A percentile compares a stretch with the other conserved stretches of the same genome.
These are phyloP conservation scores for Stictonetta naevosa DNA, from an alignment of 2,113 vertebrate species.

Conservation along the genomic window DNA sequence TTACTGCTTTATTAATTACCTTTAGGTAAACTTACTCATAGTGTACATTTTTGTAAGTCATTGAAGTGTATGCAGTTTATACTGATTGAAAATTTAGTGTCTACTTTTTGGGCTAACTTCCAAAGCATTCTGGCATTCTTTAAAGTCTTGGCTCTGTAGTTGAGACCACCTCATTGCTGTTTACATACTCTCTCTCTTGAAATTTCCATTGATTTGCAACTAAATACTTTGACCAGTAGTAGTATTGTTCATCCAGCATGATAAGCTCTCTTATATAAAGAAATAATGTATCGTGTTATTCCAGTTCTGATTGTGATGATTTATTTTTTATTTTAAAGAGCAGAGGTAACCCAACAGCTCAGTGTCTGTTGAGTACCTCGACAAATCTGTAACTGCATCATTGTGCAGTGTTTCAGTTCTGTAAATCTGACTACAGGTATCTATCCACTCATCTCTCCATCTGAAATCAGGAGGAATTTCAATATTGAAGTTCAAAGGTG, in stretches of 20 bases:
- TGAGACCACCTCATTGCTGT: not conserved
- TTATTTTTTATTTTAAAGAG: not conserved
- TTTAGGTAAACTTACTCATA: not conserved
- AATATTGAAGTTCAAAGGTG: not conserved
- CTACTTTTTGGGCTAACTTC: not conserved
- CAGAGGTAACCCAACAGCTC: not conserved
- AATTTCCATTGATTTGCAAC: not conserved
- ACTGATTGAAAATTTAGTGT: not conserved
- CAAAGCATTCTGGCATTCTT: not conserved
- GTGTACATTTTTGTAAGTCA: not conserved
- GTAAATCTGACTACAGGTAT: not conserved
- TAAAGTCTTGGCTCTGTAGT: not conserved
- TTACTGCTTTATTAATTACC: not conserved
- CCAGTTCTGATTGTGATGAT: not conserved
- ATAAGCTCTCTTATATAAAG: not conserved
- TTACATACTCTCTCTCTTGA: not conserved
- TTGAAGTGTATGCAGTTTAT: not conserved
- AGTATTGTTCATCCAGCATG: not conserved
- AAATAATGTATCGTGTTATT: not conserved
- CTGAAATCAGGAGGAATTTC: not conserved
- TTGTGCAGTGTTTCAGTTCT: not conserved
- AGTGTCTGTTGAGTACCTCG: not conserved
- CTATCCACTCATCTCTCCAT: not conserved
- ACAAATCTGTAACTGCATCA: not conserved
- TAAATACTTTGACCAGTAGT: not conserved